Base-by-base conservation (phyloP, 92 coral and sea anemone species). In the Scolanthus callimorphus region DNA sequence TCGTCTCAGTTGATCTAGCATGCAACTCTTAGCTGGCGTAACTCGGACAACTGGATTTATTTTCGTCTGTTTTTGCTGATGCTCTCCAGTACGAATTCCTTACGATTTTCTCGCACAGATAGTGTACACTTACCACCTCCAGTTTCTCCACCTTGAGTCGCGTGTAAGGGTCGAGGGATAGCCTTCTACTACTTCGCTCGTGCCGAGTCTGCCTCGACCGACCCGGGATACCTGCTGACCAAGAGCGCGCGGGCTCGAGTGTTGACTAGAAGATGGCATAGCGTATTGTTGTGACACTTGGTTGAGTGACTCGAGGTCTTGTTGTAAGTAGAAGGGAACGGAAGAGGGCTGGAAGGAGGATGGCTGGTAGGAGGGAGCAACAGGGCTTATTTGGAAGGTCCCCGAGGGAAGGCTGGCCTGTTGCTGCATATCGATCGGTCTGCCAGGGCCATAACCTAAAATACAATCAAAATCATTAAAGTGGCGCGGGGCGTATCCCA, bases 71-170 rank as follows among this genome's bases (percentile, higher is more conserved):
- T n/a, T n/a, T n/a, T n/a, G n/a, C n/a, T n/a, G n/a, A n/a, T n/a
- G n/a, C n/a, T n/a, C n/a, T n/a, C n/a, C n/a, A n/a, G n/a, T n/a
- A n/a, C n/a, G n/a, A n/a, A n/a, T n/a, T n/a, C n/a, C n/a, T n/a
- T n/a, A n/a, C n/a, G n/a, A n/a, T n/a, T n/a, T n/a, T n/a, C n/a
- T n/a, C n/a, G n/a, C n/a, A n/a, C n/a, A n/a, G n/a, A n/a, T n/a
- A n/a, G n/a, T n/a, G n/a, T n/a, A n/a, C n/a, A 60, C 90, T 77
- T 27, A 88, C 96, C 62, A 94, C 99, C 85, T 94, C 96, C 34
- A 94, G 84, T 55, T 89, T 94, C 62, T 94, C 96, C 45, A 85
- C 92, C 49, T 73, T 83, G 17, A 94, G 65, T 57, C 74, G 88
- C 11, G 99, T 89, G 56, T 86, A 49, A 37, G 99, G 96, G 55